Percentiles rank a stretch among this genome's conserved stretches.
These are phyloP conservation scores for Papilio protenor DNA, from an alignment of 2,888 invertebrate genomes.

Conservation along the genomic window DNA sequence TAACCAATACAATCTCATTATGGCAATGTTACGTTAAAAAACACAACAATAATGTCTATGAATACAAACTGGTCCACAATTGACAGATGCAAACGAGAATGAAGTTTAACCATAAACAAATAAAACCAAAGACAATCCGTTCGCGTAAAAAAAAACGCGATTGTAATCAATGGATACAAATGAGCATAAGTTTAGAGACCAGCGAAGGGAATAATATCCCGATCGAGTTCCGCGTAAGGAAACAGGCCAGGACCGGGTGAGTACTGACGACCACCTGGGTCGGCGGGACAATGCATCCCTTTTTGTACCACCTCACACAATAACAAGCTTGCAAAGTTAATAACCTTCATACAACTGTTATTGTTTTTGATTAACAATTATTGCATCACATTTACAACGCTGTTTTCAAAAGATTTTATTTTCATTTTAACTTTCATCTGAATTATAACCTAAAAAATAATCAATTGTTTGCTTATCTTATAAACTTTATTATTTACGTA, in stretches of 20 bases:
- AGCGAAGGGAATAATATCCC: conserved; percentile 43
- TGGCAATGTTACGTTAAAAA: not conserved
- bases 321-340: conserved; percentile 22
- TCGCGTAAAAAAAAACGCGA: conserved; percentile 32
- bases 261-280: conserved; percentile 64
- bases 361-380: not conserved
- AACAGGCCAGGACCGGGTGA: conserved; percentile 55
- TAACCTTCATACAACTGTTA: not conserved
- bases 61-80: not conserved
- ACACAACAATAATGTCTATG: not conserved
- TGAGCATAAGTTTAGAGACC: conserved; percentile 62
- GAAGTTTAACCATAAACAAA: conserved; percentile 17
- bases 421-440: not conserved
- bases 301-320: conserved; percentile 55
- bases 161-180: conserved; percentile 37
- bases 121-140: conserved; percentile 16
- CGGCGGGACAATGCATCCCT: conserved; percentile 53
- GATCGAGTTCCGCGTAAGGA: conserved; percentile 47
- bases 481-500: no score
- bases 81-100: conserved; percentile 24
- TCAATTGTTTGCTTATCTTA: no score
- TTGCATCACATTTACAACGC: not conserved
- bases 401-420: not conserved
- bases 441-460: not conserved
- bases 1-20: not conserved